A percentile compares a stretch with the other conserved stretches of the same genome.
Evolutionary conservation across 2,113 vertebrate genomes (phyloP).

Genomic region (Terrapene triunguis): DNA sequence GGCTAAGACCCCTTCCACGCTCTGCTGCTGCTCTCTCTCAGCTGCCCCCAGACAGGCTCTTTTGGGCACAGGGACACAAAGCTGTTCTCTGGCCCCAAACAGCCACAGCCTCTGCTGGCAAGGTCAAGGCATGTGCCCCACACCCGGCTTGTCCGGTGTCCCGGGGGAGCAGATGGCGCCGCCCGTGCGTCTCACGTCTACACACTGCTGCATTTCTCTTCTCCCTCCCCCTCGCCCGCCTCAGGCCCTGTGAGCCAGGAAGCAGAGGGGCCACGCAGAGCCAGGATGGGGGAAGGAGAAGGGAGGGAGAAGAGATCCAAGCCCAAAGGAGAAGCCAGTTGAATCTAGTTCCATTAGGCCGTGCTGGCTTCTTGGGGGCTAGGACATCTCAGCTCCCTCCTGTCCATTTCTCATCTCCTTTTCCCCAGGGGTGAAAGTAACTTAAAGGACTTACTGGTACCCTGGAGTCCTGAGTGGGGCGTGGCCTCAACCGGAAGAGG

Average conservation of each 20-base stretch:
- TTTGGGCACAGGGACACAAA: background rate
- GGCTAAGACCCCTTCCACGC: background rate
- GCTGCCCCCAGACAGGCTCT: background rate
- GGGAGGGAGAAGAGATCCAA: background rate
- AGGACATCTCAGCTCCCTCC: background rate
- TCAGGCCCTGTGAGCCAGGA: background rate
- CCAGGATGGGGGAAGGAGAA: no score
- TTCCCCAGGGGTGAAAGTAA: no score
- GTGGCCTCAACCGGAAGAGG: no score
- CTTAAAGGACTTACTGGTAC: no score
- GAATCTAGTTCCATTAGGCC: background rate
- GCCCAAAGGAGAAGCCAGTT: background rate
- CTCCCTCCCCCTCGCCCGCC: background rate
- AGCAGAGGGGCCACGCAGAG: background rate
- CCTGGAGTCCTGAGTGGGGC: no score
- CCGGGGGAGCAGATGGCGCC: no score
- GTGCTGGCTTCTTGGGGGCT: background rate
- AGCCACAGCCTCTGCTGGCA: background rate
- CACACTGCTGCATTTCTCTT: background rate
- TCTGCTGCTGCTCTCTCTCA: background rate
- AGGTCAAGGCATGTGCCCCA: background rate
- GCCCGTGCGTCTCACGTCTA: rapidly evolving
- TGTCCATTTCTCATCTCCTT: background rate
- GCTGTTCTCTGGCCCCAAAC: background rate
- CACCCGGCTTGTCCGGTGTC: background rate